Base-by-base conservation (phyloP, 2,113 vertebrate species). In the Turdus rufiventris region DNA sequence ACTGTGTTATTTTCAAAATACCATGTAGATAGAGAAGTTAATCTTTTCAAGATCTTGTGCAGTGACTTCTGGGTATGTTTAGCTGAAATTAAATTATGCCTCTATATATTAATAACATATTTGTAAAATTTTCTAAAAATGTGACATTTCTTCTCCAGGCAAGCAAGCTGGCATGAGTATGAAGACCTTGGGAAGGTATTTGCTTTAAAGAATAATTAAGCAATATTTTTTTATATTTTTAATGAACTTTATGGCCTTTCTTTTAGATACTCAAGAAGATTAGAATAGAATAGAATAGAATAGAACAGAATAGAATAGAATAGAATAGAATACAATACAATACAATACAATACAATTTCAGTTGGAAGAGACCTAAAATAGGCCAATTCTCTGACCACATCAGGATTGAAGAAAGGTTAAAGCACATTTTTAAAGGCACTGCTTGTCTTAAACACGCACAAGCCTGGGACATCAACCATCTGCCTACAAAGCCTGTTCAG, bases 381-480 rank as follows among this genome's bases (percentile, higher is more conserved):
- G 11, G 4, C 11, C 31, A 65, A 43, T 18, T 65, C 6, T 34
- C 24, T 75, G 45, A 60, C 8, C 14, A 38, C 0, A 43, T 43
- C 10, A 60, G 11, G 24, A 9, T 12, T 65, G 43, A 84, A 25
- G 18, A 70, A 63, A 74, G 26, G 3, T n/a, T 71, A 18, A 60
- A 85, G 16, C 4, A 33, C 6, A 2, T 50, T 25, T 0, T 34
- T 34, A 65, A 80, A 25, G 5, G 7, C 6, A 8, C 48, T 38
- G 4, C 6, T 48, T 42, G 4, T 33, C 9, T 91, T 53, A 73
- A 84, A 26, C 3, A 7, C 6, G 48, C 34, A 63, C 9, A 31
- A 33, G 6, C 4, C 1, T 48, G 8, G 12, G 14, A 33, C 3
- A 18, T 38, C 3, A 2, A 38, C 5, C 3, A 20, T 14, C 12